Percentiles rank a stretch among this genome's conserved stretches.
Conservation (phyloP, 2,797 vertebrate genomes). For the Scarus forsteni region DNA sequence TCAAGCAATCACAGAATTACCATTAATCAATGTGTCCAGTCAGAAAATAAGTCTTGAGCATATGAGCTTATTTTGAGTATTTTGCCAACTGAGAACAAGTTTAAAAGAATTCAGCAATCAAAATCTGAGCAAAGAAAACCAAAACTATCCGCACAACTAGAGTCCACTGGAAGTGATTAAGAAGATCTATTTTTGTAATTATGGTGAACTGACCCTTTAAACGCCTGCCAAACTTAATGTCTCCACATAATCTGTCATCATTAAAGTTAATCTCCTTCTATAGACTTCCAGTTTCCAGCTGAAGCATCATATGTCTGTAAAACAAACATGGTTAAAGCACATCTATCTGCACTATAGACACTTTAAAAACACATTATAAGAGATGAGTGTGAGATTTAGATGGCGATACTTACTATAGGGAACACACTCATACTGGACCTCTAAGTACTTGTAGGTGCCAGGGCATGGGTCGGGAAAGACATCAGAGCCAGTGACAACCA, state of each 20-base stretch:
- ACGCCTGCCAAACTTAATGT: constrained; percentile 21
- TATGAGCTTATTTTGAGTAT: constrained; percentile 13
- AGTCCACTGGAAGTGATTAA: constrained; percentile 23
- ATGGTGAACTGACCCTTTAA: constrained; percentile 42
- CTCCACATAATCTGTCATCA: constrained; percentile 19
- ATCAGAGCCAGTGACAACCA: constrained; percentile 98
- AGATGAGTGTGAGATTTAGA: constrained; percentile 76
- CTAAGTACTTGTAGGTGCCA: constrained; percentile 99
- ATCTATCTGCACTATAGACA: constrained; percentile 44
- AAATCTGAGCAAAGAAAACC: constrained; percentile 9
- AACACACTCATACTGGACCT: constrained; percentile 99
- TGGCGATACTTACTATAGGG: constrained; percentile 98
- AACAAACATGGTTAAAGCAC: constrained; percentile 33
- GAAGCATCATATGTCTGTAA: constrained; percentile 45
- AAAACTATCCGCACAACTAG: constrained; percentile 18
- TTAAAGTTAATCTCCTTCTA: constrained; percentile 19
- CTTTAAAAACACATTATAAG: constrained; percentile 50
- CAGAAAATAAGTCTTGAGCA: constrained; percentile 2
- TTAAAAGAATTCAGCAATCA: constrained; percentile 24
- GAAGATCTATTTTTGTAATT: constrained; percentile 5
- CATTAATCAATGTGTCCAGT: constrained; percentile 22
- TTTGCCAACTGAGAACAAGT: constrained; percentile 7
- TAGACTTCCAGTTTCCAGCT: constrained; percentile 30
- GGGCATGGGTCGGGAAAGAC: constrained; percentile 99
- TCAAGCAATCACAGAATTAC: constrained; percentile 29